Evolutionary conservation across 1,140 invertebrate species (phyloP), one percentile per base, ranked within the genome.

Genomic region (Drusus annulatus): DNA sequence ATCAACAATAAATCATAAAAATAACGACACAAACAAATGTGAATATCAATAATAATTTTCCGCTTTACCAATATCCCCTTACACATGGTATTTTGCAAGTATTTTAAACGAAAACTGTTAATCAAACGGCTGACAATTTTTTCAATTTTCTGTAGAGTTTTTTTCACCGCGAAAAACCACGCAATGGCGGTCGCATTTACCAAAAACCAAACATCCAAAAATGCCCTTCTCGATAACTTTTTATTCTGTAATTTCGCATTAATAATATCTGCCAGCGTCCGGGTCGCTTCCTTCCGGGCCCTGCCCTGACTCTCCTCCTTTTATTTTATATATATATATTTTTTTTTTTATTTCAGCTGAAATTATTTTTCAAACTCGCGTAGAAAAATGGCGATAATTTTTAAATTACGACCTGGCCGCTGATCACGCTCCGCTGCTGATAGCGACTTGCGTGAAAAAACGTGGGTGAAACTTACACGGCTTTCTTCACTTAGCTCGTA

Each of bases 331-430:
- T 73, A 23, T 73, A 54, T 73, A 54, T 54, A 45, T n/a, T n/a
- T n/a, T n/a, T n/a, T 73, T 73, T 73, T 73, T 73, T 80, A 74
- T 80, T 63, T 69, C 80, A 79, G 76, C 78, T 73, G 71, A 76
- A 81, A 81, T 81, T 79, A 79, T 81, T 81, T 81, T 81, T 76
- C 80, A 81, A 81, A 81, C 80, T 81, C 80, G 80, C 75, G 75
- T 54, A 76, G 76, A 81, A 81, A 81, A 81, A 81, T 75, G 80
- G 80, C 80, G 80, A 81, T 81, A 81, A 81, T 79, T 81, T 81
- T 81, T 79, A 79, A 81, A 81, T 81, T 81, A 81, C 77, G 80
- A 79, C 76, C 77, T 62, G 51, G 76, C 76, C 51, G 45, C 69
- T 54, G 80, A 81, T 81, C 80, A 79, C 80, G 80, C 76, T 75